A percentile compares a stretch with the other conserved stretches of the same genome.
phyloP scores from a whole-genome alignment of 2,888 invertebrate genomes.

The Thalpophila matura region DNA sequence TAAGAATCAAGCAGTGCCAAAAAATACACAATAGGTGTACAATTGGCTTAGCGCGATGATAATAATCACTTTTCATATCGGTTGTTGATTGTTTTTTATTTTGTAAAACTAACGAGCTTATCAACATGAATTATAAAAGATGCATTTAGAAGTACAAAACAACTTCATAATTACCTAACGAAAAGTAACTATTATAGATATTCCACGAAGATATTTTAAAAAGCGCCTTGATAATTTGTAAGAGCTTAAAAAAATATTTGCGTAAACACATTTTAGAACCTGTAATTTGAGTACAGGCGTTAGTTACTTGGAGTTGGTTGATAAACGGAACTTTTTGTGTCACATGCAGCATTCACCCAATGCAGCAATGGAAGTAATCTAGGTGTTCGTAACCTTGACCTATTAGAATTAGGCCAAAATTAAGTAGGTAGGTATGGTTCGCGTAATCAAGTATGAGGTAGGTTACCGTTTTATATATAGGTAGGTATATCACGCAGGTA shows the following conservation, averaged over 20 bases:
- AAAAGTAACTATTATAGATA: too few species aligned
- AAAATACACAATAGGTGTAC: too few species aligned
- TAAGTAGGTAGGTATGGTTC: conserved; percentile 19
- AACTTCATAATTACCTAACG: too few species aligned
- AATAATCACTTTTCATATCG: too few species aligned
- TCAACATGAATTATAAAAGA: too few species aligned
- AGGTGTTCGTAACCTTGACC: conserved; percentile 40
- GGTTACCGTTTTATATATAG: too few species aligned
- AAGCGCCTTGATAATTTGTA: background rate
- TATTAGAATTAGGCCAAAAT: conserved; percentile 28
- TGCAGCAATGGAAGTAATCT: conserved; percentile 2
- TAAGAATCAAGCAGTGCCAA: too few species aligned
- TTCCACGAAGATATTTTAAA: too few species aligned
- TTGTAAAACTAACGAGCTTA: too few species aligned
- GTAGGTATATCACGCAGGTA: background rate
- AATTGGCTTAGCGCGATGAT: too few species aligned
- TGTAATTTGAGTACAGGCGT: background rate
- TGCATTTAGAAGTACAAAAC: too few species aligned
- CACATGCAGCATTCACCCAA: conserved; percentile 22
- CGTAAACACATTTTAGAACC: background rate
- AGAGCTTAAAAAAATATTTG: background rate
- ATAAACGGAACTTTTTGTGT: conserved; percentile 1
- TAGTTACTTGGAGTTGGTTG: background rate
- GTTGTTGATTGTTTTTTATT: too few species aligned
- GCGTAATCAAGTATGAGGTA: conserved; percentile 20